Evolutionary conservation across 2,888 invertebrate species (phyloP), one percentile per base, ranked within the genome.

Genomic region (Xanthostigma xanthostigma): DNA sequence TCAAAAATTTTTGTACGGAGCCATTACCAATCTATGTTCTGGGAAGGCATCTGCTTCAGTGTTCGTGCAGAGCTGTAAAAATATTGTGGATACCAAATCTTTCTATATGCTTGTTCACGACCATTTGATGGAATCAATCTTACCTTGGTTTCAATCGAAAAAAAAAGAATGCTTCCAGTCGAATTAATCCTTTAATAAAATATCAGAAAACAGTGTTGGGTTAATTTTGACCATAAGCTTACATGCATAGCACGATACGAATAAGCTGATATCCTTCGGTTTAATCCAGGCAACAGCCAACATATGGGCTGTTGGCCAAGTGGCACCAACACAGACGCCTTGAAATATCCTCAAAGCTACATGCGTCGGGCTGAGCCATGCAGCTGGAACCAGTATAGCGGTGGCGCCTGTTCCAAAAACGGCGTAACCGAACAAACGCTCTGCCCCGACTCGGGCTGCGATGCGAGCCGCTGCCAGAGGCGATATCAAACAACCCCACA

Each of bases 231-330:
- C 6, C 5, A 27, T 27, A 27, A 27, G 27, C 27, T 27, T 27
- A 73, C 74, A 72, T 55, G 75, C 71, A 56, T 75, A 75, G 51
- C 72, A 70, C 44, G 74, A 73, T 35, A 75, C 70, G 60, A 72
- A 75, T 55, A 70, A 72, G 56, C 73, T 74, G 50, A 74, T 62
- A 55, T 73, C 69, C 50, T 69, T 71, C 37, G 73, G 71, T 59
- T 74, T 72, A 53, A 74, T 74, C 75, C 75, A 75, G 34, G 73
- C 73, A 54, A 74, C 74, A 51, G 74, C 75, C 17, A 75, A 59
- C 71, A 74, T 73, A 53, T 75, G 75, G 45, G 74, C 73, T 11
- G 74, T 74, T 13, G 75, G 75, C 74, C 74, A 75, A 10, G 73
- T 74, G 11, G 74, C 73, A 39, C 74, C 74, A 61, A 74, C 72